These are phyloP conservation scores for Cossypha niveicapilla DNA, from an alignment of 2,797 vertebrate species.

Conservation along the genomic window DNA sequence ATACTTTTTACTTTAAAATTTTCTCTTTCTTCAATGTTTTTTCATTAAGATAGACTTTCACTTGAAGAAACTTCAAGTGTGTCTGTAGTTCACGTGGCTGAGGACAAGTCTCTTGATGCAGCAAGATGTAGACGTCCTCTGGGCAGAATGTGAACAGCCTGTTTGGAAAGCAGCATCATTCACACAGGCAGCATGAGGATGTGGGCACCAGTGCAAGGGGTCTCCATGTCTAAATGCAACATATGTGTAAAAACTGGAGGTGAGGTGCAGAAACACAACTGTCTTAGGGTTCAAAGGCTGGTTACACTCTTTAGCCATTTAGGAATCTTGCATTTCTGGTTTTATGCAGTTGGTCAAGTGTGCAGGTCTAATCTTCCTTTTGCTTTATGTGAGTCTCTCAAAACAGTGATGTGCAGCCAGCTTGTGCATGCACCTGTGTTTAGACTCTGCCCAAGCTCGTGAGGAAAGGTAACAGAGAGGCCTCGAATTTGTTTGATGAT, in stretches of 20 bases:
- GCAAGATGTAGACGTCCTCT: not conserved
- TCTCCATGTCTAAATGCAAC: not conserved
- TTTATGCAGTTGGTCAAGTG: not conserved
- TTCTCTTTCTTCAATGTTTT: not conserved
- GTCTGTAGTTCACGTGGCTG: not conserved
- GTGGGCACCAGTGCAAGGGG: not conserved
- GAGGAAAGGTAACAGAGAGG: not conserved
- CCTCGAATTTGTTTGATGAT: not conserved
- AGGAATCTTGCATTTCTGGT: not conserved
- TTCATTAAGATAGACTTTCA: not conserved
- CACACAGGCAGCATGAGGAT: no score
- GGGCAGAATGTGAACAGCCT: not conserved
- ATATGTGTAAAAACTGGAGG: not conserved
- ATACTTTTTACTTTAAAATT: not conserved
- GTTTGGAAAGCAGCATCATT: fast-evolving
- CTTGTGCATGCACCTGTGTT: fast-evolving
- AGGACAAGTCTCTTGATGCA: not conserved
- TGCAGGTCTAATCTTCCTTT: not conserved
- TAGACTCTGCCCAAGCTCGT: not conserved
- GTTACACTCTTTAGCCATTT: not conserved
- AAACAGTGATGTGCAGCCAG: not conserved
- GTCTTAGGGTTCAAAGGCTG: not conserved
- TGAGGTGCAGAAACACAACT: not conserved
- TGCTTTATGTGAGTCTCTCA: not conserved
- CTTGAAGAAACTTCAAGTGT: not conserved